Evolutionary conservation across 2,113 vertebrate genomes (phyloP), one percentile per base, ranked within the genome.

Genomic region (Scomber japonicus): DNA sequence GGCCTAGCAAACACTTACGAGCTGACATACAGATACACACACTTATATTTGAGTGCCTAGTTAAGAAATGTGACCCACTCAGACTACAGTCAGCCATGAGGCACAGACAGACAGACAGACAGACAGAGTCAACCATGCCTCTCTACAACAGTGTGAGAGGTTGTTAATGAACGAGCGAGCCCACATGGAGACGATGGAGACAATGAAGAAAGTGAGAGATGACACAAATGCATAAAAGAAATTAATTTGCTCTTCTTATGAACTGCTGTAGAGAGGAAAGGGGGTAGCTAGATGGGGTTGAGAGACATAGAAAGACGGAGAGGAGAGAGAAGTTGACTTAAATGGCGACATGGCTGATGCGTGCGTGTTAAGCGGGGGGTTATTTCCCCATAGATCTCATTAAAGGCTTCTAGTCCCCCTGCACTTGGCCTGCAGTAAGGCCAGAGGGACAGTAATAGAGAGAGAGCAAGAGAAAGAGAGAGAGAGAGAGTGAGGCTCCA

Each of bases 381-480:
- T 89, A 89, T 91, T 91, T 94, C 93, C 92, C 93, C 53, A 65
- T 24, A 90, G 93, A 88, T 80, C 92, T 95, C 87, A 93, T 95
- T 94, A 94, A 92, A 89, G 76, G 62, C 84, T 88, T 71, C 80
- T 35, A 71, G 82, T 89, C 91, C 91, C 85, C 9, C 54, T 82
- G 78, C 75, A 84, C 64, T 66, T 69, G 75, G 75, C 89, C 86
- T 88, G 85, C 80, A 82, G 91, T 68, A 86, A 86, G 78, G 71
- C 88, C 65, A 75, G 53, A 65, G 85, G 78, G 75, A 68, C 49
- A 57, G 1, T 19, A 71, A 79, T 16, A 55, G 51, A 65, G 71
- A 35, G 4, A 27, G 56, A 31, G 5, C 31, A 17, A 57, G 45
- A 35, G 24, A 76, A 65, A 67, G 9, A 57, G 21, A 24, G 35